These are phyloP conservation scores for Elegia similella DNA, from an alignment of 2,888 invertebrate species.

Conservation along the genomic window DNA sequence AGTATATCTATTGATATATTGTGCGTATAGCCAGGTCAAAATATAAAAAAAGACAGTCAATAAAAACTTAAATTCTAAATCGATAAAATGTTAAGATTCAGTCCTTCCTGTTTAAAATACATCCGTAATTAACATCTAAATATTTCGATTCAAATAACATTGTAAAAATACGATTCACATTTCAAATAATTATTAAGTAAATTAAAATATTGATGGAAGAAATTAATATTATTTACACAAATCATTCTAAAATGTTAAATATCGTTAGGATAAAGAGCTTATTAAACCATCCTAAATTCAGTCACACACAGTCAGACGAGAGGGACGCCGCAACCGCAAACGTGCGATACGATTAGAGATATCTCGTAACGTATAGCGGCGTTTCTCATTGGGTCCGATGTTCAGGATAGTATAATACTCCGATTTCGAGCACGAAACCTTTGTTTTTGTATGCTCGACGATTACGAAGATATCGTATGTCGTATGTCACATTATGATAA, in stretches of 20 bases:
- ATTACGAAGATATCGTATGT: constrained; percentile 4
- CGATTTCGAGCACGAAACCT: background rate
- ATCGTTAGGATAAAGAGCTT: constrained; percentile 12
- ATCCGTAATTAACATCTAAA: constrained; percentile 41
- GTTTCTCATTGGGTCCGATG: no score
- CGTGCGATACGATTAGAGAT: no score
- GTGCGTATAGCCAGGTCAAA: constrained; percentile 33
- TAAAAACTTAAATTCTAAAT: constrained; percentile 41
- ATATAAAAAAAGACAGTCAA: constrained; percentile 28
- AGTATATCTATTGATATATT: constrained; percentile 25
- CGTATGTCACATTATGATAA: constrained; percentile 18
- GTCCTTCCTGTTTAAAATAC: constrained; percentile 47
- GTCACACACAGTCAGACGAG: no score
- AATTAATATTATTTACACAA: constrained; percentile 14
- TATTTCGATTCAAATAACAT: constrained; percentile 29
- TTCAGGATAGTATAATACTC: no score
- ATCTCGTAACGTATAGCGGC: no score
- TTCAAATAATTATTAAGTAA: background rate
- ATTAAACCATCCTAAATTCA: no score
- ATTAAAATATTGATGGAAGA: constrained; percentile 16
- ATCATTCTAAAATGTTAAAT: constrained; percentile 9
- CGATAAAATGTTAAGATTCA: constrained; percentile 47
- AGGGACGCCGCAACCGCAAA: no score
- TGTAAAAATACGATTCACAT: constrained; percentile 1
- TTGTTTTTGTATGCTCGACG: constrained; percentile 5